Evolutionary conservation across 2,113 vertebrate genomes (phyloP).

Genomic region (Anseranas semipalmata): DNA sequence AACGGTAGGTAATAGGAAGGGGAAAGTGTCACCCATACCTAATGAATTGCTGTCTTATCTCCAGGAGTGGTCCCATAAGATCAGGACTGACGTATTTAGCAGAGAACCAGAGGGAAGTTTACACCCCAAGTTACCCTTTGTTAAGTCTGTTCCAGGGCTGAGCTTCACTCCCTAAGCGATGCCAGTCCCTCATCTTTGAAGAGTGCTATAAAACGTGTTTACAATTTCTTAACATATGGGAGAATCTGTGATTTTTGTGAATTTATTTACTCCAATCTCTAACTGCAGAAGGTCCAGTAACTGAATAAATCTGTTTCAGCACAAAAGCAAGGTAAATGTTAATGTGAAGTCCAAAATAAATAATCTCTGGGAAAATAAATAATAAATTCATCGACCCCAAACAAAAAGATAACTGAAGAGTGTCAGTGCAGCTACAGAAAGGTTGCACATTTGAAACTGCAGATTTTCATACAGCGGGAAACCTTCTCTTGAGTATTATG

Average conservation of each 20-base stretch:
- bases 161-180: neutral
- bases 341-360: conserved; percentile 34
- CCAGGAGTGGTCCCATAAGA: neutral
- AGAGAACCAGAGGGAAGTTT: neutral
- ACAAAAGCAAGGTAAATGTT: neutral
- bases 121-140: neutral
- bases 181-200: neutral
- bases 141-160: neutral
- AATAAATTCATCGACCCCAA: neutral
- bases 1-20: neutral
- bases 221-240: neutral
- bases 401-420: conserved; percentile 6
- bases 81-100: neutral
- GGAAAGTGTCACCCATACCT: neutral
- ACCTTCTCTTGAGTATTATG: conserved; percentile 57
- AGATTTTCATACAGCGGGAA: conserved; percentile 64
- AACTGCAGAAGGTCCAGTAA: neutral
- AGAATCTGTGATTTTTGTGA: neutral
- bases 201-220: neutral
- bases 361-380: neutral
- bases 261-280: neutral
- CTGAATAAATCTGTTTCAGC: neutral
- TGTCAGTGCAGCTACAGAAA: conserved; percentile 26
- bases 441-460: conserved; percentile 46
- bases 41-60: neutral